These are phyloP conservation scores for Chloromyia formosa DNA, from an alignment of 2,888 invertebrate genomes.

Conservation along the genomic window DNA sequence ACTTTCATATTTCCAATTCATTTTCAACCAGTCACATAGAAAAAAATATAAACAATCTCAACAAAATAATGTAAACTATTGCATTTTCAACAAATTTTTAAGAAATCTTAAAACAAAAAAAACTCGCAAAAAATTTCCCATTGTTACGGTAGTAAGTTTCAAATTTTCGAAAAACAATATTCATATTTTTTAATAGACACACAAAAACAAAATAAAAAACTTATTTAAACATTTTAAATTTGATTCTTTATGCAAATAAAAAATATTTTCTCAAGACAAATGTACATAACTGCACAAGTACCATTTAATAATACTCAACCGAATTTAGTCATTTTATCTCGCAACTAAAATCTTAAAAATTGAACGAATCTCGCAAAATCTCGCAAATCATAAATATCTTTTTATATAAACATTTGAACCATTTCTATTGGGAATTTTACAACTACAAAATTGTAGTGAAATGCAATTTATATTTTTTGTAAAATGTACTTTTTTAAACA, in stretches of 20 bases:
- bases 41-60: constrained; percentile 16
- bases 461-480: constrained; percentile 21
- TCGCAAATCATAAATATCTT: constrained; percentile 23
- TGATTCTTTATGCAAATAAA: not conserved
- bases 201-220: not conserved
- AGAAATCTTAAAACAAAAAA: constrained; percentile 1
- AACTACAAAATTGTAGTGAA: constrained; percentile 16
- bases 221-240: not conserved
- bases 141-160: no score
- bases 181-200: not conserved
- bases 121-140: constrained; percentile 2
- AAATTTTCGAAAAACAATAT: no score
- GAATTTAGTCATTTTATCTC: not conserved
- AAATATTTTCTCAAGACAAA: not conserved
- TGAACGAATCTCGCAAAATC: constrained; percentile 35
- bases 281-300: not conserved
- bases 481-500: constrained; percentile 15
- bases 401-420: not conserved
- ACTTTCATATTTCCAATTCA: not conserved
- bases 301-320: not conserved
- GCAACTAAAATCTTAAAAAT: constrained; percentile 5
- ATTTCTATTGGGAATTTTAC: constrained; percentile 22
- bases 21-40: not conserved
- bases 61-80: not conserved
- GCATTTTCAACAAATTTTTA: constrained; percentile 21